A percentile compares a stretch with the other conserved stretches of the same genome.
Evolutionary conservation across 2,888 invertebrate genomes (phyloP).

Genomic region (Habroteleia sp.): DNA sequence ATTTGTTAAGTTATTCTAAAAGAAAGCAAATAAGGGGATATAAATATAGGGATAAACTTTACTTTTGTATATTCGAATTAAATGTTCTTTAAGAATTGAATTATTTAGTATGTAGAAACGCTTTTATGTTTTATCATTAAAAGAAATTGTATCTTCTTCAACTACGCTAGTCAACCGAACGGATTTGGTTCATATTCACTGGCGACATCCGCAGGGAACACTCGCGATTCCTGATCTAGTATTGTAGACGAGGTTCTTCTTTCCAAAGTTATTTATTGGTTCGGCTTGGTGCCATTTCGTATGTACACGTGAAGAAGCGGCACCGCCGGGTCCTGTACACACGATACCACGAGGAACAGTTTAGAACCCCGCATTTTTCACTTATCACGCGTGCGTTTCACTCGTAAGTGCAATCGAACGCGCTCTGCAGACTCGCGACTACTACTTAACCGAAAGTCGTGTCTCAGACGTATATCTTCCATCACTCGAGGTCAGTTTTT

Average conservation of each 20-base stretch:
- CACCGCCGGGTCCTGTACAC: neutral
- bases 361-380: slow-evolving; percentile 8
- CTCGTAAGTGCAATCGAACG: slow-evolving; percentile 22
- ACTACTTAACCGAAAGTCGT: slow-evolving; percentile 1
- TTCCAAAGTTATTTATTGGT: slow-evolving; percentile 45
- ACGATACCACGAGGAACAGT: neutral
- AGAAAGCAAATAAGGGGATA: too few relatives aligned
- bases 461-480: slow-evolving; percentile 29
- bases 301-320: neutral
- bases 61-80: too few relatives aligned
- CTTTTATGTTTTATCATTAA: too few relatives aligned
- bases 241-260: slow-evolving; percentile 28
- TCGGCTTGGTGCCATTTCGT: slow-evolving; percentile 7
- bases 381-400: slow-evolving; percentile 12
- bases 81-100: too few relatives aligned
- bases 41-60: too few relatives aligned
- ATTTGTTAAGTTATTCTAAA: too few relatives aligned
- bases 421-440: slow-evolving; percentile 2
- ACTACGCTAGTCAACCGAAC: slow-evolving; percentile 36
- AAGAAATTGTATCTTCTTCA: slow-evolving; percentile 12
- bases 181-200: neutral
- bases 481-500: slow-evolving; percentile 49
- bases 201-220: neutral
- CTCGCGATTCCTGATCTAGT: slow-evolving; percentile 16
- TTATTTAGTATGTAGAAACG: too few relatives aligned